A percentile compares a stretch with the other conserved stretches of the same genome.
These are phyloP conservation scores for Megalops atlanticus DNA, from an alignment of 2,113 vertebrate genomes.

Conservation along the genomic window DNA sequence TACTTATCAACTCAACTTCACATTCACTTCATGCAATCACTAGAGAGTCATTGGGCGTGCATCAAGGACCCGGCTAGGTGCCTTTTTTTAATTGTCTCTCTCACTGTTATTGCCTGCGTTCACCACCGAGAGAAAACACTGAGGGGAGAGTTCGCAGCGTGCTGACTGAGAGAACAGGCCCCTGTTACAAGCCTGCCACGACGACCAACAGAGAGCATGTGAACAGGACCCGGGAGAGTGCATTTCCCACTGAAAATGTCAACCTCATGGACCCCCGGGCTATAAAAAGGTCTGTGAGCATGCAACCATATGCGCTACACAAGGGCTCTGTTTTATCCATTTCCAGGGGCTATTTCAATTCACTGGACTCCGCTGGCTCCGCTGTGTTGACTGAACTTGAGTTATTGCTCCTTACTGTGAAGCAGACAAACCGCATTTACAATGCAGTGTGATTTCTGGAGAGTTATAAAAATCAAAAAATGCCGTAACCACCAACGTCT, in stretches of 20 bases:
- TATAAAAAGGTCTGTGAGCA: not conserved
- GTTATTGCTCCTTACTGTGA: too few relatives aligned
- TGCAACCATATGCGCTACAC: not conserved
- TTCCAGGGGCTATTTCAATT: not conserved
- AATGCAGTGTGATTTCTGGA: too few relatives aligned
- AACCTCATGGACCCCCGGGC: not conserved
- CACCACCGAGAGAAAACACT: not conserved
- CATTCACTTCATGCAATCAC: not conserved
- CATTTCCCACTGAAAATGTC: not conserved
- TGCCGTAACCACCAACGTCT: not conserved
- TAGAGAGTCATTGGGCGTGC: not conserved
- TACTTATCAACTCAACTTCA: not conserved
- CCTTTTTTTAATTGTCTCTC: not conserved
- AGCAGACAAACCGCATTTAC: too few relatives aligned
- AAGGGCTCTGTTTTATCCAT: not conserved
- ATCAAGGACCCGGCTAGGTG: not conserved
- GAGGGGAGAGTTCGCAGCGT: not conserved
- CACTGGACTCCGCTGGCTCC: not conserved
- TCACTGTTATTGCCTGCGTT: not conserved
- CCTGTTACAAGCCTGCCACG: not conserved
- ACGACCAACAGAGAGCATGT: not conserved
- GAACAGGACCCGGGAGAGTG: not conserved
- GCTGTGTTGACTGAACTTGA: not conserved
- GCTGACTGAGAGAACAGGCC: not conserved
- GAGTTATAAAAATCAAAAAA: not conserved